Conservation (phyloP, 2,888 invertebrate species). For the Subacronicta megacephala region DNA sequence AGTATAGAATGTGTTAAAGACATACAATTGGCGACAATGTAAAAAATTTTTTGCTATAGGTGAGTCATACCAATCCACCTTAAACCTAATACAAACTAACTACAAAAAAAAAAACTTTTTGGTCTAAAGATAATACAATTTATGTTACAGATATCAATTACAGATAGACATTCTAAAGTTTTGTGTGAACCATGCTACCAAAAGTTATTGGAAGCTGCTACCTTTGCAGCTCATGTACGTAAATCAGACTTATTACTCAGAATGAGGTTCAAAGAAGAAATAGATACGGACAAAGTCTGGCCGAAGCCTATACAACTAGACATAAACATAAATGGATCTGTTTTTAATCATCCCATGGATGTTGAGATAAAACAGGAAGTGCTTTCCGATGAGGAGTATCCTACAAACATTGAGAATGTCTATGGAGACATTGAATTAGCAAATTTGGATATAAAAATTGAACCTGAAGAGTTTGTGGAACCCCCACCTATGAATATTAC, state of each 20-base stretch:
- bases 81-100: no score
- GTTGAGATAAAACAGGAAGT: conserved; percentile 81
- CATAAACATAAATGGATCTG: conserved; percentile 63
- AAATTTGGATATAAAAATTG: conserved; percentile 78
- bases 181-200: conserved; percentile 74
- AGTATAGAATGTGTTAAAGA: no score
- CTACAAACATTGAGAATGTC: conserved; percentile 47
- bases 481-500: conserved; percentile 59
- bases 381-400: conserved; percentile 75
- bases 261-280: conserved; percentile 45
- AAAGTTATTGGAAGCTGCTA: conserved; percentile 68
- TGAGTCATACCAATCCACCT: no score
- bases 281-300: conserved; percentile 65
- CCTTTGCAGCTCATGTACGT: conserved; percentile 67
- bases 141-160: conserved; percentile 67
- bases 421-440: conserved; percentile 39
- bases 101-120: no score
- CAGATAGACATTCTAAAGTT: conserved; percentile 73
- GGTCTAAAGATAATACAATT: not conserved
- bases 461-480: conserved; percentile 76
- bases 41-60: no score
- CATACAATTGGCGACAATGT: no score
- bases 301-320: conserved; percentile 81
- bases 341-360: conserved; percentile 59
- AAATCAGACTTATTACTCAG: conserved; percentile 66